These are phyloP conservation scores for Amblyopsis hoosieri DNA, from an alignment of 2,797 vertebrate genomes.

Conservation along the genomic window DNA sequence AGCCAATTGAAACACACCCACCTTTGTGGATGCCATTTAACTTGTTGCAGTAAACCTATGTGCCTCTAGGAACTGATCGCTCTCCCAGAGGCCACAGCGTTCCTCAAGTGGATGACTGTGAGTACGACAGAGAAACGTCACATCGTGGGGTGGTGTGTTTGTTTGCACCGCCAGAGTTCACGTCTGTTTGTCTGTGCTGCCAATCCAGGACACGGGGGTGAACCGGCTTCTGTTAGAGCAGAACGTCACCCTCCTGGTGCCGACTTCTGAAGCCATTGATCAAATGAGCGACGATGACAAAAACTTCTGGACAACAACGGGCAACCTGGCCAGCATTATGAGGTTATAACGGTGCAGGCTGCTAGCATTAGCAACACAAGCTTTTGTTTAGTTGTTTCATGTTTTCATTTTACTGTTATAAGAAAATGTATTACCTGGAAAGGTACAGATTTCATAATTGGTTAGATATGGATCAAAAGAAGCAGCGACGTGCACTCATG, in stretches of 20 bases:
- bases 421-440: no score
- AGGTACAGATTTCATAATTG: no score
- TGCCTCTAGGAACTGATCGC: constrained; percentile 80
- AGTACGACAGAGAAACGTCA: constrained; percentile 58
- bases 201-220: constrained; percentile 69
- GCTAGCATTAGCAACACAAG: background rate
- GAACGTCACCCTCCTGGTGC: constrained; percentile 88
- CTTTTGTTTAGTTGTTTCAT: background rate
- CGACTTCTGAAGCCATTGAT: constrained; percentile 79
- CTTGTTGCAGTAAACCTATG: background rate
- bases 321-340: constrained; percentile 83
- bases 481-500: background rate
- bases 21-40: background rate
- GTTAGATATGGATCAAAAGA: no score
- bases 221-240: constrained; percentile 65
- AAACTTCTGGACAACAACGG: constrained; percentile 82
- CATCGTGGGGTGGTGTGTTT: background rate
- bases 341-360: constrained; percentile 70
- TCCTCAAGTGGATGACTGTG: constrained; percentile 85
- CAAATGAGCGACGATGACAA: constrained; percentile 82
- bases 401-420: no score
- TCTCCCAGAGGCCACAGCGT: constrained; percentile 78
- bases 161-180: background rate
- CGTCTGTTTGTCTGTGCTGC: background rate
- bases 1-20: background rate